These are phyloP conservation scores for Philereme transversata DNA, from an alignment of 2,888 invertebrate species.

Conservation along the genomic window DNA sequence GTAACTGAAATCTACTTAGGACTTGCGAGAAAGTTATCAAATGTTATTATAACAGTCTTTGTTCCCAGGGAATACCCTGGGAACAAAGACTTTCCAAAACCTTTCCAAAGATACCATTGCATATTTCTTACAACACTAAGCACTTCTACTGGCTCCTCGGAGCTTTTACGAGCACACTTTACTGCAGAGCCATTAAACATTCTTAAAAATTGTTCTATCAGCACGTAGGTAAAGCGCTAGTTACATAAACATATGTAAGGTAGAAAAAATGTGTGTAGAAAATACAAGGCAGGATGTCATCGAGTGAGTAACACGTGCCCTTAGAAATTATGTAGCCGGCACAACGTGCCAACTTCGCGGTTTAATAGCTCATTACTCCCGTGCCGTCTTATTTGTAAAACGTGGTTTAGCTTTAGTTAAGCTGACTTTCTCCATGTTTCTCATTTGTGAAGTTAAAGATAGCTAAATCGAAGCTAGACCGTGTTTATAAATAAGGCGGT, in stretches of 20 bases:
- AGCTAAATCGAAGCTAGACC: too few species aligned
- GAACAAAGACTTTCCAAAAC: too few species aligned
- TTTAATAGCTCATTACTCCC: constrained; percentile 67
- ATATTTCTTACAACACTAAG: constrained; percentile 3
- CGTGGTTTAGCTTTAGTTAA: too few species aligned
- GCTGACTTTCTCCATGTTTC: too few species aligned
- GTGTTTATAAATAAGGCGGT: too few species aligned
- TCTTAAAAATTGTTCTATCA: too few species aligned
- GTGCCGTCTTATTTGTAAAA: neutral
- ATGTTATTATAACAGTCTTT: constrained; percentile 14
- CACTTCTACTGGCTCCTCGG: neutral
- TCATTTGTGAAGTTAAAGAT: too few species aligned
- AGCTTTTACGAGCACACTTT: too few species aligned
- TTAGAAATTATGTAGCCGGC: constrained; percentile 56
- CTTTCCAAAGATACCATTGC: neutral
- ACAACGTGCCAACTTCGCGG: constrained; percentile 62
- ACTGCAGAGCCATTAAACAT: neutral
- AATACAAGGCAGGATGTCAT: constrained; percentile 43
- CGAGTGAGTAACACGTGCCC: constrained; percentile 55
- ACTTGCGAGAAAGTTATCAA: constrained; percentile 23
- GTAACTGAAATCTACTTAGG: constrained; percentile 19
- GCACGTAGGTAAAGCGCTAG: too few species aligned
- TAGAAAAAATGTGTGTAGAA: constrained; percentile 26
- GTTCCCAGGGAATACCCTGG: too few species aligned
- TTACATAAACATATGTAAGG: too few species aligned